Base-by-base conservation (phyloP, 2,888 invertebrate species). In the Drosophila ezoana region DNA sequence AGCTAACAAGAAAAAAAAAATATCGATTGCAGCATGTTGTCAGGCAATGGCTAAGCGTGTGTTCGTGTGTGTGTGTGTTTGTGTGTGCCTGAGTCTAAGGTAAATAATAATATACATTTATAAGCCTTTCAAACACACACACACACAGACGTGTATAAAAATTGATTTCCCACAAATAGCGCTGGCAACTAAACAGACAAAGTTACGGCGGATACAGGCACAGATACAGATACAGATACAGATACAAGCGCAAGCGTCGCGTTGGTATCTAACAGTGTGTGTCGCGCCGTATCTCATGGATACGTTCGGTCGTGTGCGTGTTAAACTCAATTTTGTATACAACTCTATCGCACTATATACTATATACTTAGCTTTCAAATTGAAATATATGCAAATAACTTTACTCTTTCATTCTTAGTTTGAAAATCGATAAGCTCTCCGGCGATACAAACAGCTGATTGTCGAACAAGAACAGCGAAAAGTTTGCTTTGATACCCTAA, bases 91-190 rank as follows among this genome's bases (percentile, higher is more conserved):
- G 32, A 38, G 45, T 51, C 63, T 43, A 64, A 52, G 63, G 58
- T 64, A 72, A 62, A 69, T 74, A 76, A 84, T 66, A 52, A 59
- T 86, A 71, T 66, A 75, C 56, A 59, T 70, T 66, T 77, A 47
- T 69, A 73, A 57, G 70, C 82, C 81, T 65, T 72, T 74, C 59
- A 63, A 56, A 28, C 65, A 49, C 54, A 51, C 51, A 51, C 53
- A 38, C 10, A 44, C n/a, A 45, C 32, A 40, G 41, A 60, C 65
- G 52, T 62, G 66, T 67, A 62, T 68, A 70, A 74, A 79, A 83
- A 83, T 87, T 85, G 82, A 83, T 83, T 83, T 83, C 76, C 76
- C 82, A 76, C 60, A 82, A 73, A 74, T 51, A 52, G 48, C 57
- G 52, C 14, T 57, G 59, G 52, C 47, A 60, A 54, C 67, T 63